These are phyloP conservation scores for Trematomus bernacchii DNA, from an alignment of 2,797 vertebrate genomes.

Conservation along the genomic window DNA sequence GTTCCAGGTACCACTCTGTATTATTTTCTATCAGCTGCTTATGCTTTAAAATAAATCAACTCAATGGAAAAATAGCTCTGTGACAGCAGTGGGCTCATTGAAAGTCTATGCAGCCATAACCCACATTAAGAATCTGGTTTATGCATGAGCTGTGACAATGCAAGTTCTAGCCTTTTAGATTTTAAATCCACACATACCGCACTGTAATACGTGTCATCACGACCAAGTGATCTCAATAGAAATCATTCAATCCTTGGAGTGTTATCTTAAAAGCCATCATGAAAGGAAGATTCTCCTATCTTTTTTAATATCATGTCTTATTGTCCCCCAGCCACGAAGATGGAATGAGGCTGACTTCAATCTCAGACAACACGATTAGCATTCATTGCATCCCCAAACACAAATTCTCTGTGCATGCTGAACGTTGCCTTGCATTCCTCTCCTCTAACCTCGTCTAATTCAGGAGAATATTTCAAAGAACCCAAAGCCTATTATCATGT, in stretches of 20 bases:
- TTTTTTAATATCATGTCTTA: constrained; percentile 49
- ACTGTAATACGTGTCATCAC: not conserved
- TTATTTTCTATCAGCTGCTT: constrained; percentile 46
- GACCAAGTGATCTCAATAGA: constrained; percentile 32
- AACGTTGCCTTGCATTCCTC: constrained; percentile 31
- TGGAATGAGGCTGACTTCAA: constrained; percentile 49
- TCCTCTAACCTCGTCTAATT: constrained; percentile 16
- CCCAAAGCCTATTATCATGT: constrained; percentile 4
- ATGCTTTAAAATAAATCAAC: constrained; percentile 35
- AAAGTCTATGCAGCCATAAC: constrained; percentile 40
- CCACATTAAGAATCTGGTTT: constrained; percentile 44
- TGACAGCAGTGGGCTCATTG: constrained; percentile 55
- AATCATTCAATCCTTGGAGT: constrained; percentile 38
- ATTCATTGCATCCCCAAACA: constrained; percentile 48
- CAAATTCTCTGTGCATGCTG: constrained; percentile 23
- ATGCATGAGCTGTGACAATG: constrained; percentile 44
- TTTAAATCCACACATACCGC: constrained; percentile 28
- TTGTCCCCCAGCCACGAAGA: constrained; percentile 35
- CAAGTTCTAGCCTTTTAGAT: constrained; percentile 23
- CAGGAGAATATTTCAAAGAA: constrained; percentile 3
- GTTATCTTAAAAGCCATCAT: constrained; percentile 27
- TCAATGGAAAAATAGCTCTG: constrained; percentile 38
- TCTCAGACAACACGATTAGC: constrained; percentile 58
- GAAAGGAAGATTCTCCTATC: constrained; percentile 24
- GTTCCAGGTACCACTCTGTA: constrained; percentile 11